Conservation (phyloP, 2,888 invertebrate species). For the Phymatocera aterrima region DNA sequence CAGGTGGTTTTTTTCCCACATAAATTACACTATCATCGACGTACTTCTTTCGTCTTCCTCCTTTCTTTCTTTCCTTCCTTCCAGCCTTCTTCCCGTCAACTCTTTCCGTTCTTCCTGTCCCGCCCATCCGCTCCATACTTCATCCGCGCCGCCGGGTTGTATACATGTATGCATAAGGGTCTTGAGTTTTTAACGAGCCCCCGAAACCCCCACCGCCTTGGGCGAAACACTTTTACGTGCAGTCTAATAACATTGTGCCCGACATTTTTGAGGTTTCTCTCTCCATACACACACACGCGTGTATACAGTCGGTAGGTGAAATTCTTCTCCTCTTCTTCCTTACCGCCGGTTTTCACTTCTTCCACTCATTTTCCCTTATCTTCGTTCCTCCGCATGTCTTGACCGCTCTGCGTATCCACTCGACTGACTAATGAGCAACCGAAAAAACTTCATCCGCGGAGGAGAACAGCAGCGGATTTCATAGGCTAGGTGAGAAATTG, state of each 20-base stretch:
- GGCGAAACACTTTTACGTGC: not conserved
- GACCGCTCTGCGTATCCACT: no score
- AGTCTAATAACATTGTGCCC: not conserved
- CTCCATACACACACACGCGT: not conserved
- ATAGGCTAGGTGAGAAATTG: no score
- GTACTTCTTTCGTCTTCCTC: conserved; percentile 42
- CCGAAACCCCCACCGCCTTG: not conserved
- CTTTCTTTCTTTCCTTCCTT: conserved; percentile 16
- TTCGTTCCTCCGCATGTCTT: no score
- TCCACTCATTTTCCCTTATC: no score
- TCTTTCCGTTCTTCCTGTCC: conserved; percentile 20
- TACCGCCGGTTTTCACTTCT: not conserved
- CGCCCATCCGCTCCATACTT: not conserved
- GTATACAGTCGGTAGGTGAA: no score
- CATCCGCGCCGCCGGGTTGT: no score
- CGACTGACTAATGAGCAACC: no score
- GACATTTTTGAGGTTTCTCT: not conserved
- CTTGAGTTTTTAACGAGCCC: conserved; percentile 38
- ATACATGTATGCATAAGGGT: not conserved
- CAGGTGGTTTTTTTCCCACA: conserved; percentile 28
- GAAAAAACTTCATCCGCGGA: no score
- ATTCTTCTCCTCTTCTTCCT: no score
- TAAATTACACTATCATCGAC: conserved; percentile 33
- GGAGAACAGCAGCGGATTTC: no score
- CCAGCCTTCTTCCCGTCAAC: conserved; percentile 43